These are phyloP conservation scores for Scrobipalpa atriplicella DNA, from an alignment of 2,888 invertebrate species.

Conservation along the genomic window DNA sequence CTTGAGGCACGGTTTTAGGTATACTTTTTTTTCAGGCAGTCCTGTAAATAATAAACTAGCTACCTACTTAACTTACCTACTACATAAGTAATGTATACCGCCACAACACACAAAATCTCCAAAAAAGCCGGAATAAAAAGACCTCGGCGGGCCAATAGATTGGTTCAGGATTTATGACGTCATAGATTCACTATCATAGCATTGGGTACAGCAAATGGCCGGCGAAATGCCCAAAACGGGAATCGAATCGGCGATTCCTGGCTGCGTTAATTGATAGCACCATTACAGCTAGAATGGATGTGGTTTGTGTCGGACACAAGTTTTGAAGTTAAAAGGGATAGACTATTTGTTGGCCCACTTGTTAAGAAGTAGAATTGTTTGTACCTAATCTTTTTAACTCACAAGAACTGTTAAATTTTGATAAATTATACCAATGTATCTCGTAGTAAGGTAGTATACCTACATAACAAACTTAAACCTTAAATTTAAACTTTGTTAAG, in stretches of 20 bases:
- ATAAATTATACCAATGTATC: no score
- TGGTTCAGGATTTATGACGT: conserved; percentile 24
- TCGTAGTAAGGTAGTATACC: no score
- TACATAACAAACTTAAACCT: no score
- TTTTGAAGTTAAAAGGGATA: background rate
- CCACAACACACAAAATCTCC: background rate
- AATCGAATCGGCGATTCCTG: conserved; percentile 64
- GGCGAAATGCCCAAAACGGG: conserved; percentile 55
- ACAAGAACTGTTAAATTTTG: no score
- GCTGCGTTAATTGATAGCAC: conserved; percentile 71
- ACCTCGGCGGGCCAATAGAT: conserved; percentile 25
- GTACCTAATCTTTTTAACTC: background rate
- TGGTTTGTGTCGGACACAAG: conserved; percentile 12
- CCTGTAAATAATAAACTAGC: no score
- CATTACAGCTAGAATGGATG: conserved; percentile 53
- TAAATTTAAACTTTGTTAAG: no score
- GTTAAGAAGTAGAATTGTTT: background rate
- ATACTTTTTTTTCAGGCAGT: no score
- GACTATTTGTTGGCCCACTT: background rate
- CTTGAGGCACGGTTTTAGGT: no score
- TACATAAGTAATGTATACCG: no score
- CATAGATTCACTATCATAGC: conserved; percentile 27
- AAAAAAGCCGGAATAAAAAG: conserved; percentile 5
- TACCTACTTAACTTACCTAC: no score
- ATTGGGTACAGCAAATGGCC: conserved; percentile 44